A percentile compares a stretch with the other conserved stretches of the same genome.
Conservation (phyloP, 2,888 invertebrate species). For the Erannis defoliaria region DNA sequence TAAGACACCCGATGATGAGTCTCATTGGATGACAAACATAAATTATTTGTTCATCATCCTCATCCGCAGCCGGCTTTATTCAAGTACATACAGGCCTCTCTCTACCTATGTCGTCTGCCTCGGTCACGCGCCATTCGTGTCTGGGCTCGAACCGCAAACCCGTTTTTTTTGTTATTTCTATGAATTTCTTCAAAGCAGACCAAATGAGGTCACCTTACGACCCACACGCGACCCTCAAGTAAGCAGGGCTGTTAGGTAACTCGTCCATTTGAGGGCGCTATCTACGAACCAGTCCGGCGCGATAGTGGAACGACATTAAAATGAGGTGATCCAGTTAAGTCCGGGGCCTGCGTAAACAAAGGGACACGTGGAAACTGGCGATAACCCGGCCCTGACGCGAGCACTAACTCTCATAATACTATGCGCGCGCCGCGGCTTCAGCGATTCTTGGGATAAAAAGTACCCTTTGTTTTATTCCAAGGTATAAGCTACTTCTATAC, state of each 20-base stretch:
- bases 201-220: neutral
- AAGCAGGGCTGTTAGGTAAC: neutral
- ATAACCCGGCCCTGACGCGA: conserved; percentile 31
- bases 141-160: no score
- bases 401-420: neutral
- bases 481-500: no score
- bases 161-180: neutral
- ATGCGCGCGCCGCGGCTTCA: neutral
- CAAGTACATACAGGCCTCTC: no score
- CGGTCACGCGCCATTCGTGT: no score
- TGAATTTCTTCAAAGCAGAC: neutral
- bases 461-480: no score
- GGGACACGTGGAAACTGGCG: conserved; percentile 41
- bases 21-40: no score
- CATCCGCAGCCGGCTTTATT: no score
- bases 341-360: conserved; percentile 33
- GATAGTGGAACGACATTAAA: conserved; percentile 8
- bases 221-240: neutral
- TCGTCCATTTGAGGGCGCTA: conserved; percentile 4
- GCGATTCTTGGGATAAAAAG: no score
- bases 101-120: no score
- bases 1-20: no score
- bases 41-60: no score
- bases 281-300: neutral
- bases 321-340: conserved; percentile 32